Evolutionary conservation across 64 coral and sea anemone species (phyloP), one percentile per base, ranked within the genome.

Genomic region (Dendrophyllia cribrosa): DNA sequence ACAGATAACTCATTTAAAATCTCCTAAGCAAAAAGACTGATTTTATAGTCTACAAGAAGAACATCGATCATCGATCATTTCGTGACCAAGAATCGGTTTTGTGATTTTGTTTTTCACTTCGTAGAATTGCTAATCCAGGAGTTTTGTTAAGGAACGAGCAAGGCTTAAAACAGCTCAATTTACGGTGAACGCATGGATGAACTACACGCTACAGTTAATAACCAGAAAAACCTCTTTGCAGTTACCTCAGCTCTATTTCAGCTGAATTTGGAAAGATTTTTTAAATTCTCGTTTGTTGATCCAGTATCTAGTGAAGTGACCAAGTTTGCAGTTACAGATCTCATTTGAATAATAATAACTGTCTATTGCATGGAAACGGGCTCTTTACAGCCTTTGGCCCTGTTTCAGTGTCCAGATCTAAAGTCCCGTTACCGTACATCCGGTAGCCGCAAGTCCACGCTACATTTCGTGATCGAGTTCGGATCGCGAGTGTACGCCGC

Each of bases 111-210:
- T 21, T 17, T 34, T 47, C 7, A 43, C 60, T 80, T 49, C 6
- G 46, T 50, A 13, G 19, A 22, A 11, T 19, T 63, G 16, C 3
- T 68, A 84, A 84, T 84, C 80, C 62, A 17, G 9, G 16, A 25
- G 60, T 64, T 34, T 60, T 82, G 58, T 82, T 64, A 47, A 34
- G 4, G 44, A 51, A 67, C 50, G 62, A 84, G 43, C 7, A 51
- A 13, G 16, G 59, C 78, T 64, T 62, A 65, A 82, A 65, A 64
- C 78, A 82, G 78, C 56, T 61, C 9, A 59, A 79, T 24, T 77
- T 76, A 15, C 56, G 9, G 4, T 79, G 52, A 79, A 79, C 20
- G 77, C 78, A 64, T 82, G 78, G 64, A 82, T 82, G 55, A 82
- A 46, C 59, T 46, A 82, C 78, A 80, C 77, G 77, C 77, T 60